Percentiles rank a stretch among this genome's conserved stretches.
Evolutionary conservation across 2,797 vertebrate genomes (phyloP).

Genomic region (Lateolabrax maculatus): DNA sequence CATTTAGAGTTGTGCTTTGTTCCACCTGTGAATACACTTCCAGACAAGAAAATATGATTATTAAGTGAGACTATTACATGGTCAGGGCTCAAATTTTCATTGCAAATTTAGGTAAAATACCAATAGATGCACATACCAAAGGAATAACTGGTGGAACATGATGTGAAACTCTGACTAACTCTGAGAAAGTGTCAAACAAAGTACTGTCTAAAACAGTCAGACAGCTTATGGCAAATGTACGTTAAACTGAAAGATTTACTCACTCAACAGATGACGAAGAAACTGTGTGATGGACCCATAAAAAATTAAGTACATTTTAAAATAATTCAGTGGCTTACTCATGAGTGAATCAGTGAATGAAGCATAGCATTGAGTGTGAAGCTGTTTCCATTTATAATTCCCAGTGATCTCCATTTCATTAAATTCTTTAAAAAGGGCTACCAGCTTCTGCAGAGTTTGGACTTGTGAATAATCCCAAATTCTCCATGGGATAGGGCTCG

Average conservation of each 20-base stretch:
- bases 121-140: background rate
- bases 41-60: background rate
- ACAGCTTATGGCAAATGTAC: background rate
- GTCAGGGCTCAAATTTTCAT: background rate
- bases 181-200: too few relatives aligned
- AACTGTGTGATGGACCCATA: background rate
- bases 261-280: background rate
- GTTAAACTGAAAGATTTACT: background rate
- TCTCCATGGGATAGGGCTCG: background rate
- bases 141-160: background rate
- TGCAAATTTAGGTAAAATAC: background rate
- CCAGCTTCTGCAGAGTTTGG: constrained; percentile 13
- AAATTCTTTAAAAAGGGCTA: constrained; percentile 26
- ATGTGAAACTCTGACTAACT: background rate
- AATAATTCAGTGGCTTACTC: background rate
- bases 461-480: constrained; percentile 5
- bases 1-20: background rate
- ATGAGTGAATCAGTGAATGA: constrained; percentile 1
- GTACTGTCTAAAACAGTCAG: background rate
- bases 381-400: constrained; percentile 19
- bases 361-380: constrained; percentile 1
- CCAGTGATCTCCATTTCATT: constrained; percentile 24
- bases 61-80: background rate
- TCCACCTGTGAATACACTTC: background rate
- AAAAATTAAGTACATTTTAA: background rate